Evolutionary conservation across 30 jellyfish, hydroid and myxozoan species (phyloP), one percentile per base, ranked within the genome.

Genomic region (Aurelia coerulea): DNA sequence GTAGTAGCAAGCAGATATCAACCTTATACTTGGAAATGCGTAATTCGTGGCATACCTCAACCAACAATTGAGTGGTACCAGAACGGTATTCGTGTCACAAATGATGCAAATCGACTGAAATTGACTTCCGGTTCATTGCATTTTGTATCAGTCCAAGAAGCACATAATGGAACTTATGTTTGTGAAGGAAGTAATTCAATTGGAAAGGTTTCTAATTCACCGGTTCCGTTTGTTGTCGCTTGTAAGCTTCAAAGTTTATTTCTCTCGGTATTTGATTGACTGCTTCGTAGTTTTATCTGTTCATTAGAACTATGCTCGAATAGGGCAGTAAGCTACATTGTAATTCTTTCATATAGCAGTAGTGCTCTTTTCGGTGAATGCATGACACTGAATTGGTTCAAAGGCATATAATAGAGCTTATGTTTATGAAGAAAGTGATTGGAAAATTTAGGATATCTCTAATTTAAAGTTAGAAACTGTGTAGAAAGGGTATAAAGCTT

Each of bases 151-250:
- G 93, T 83, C 18, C 86, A 13, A 33, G 81, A 67, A 41, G 49
- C 66, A 42, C 51, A 81, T 53, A 76, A 64, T 67, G 97, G 97
- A 23, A 13, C 87, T 5, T 90, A 90, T 76, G 54, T 74, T 16
- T 90, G 97, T 66, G 79, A 73, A 74, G 97, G 97, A 37, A 82
- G 80, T 19, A 90, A 90, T 68, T 32, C 90, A 7, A 35, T 73
- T 56, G 97, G 94, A 33, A 52, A 52, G 39, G 66, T 90, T 4
- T 75, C 84, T n/a, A 65, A 63, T 41, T 81, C 80, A 12, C 87
- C 93, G 1, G 94, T 90, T 53, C 86, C 90, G 1, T 71, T 90
- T 14, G 32, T 83, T 32, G 91, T 90, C 39, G 97, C 97, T 23
- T 90, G 97, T 90, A 77, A 82, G 97, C 81, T 46, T 46, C 56